Evolutionary conservation across 2,113 vertebrate genomes (phyloP).

Genomic region (Pelmatolapia mariae): DNA sequence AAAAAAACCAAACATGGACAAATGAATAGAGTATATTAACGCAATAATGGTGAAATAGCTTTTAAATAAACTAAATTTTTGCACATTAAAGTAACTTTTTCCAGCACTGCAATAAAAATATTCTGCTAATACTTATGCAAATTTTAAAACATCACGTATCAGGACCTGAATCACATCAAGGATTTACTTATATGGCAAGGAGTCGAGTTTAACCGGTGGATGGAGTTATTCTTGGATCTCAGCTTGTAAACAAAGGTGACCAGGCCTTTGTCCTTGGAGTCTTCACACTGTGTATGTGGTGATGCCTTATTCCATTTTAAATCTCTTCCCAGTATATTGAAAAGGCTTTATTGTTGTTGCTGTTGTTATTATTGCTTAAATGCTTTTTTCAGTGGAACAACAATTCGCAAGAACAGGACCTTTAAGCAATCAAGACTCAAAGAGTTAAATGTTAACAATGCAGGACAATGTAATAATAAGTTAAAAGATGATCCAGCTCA

Average conservation of each 20-base stretch:
- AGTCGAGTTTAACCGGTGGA: neutral
- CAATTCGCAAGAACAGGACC: neutral
- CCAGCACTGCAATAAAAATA: neutral
- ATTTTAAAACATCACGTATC: neutral
- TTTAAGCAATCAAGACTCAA: neutral
- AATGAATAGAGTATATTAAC: neutral
- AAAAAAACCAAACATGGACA: neutral
- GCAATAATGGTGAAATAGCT: neutral
- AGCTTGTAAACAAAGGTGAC: neutral
- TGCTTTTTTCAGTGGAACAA: neutral
- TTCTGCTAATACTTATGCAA: neutral
- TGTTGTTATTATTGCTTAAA: neutral
- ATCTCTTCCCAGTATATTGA: neutral
- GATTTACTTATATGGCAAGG: neutral
- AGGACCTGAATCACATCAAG: neutral
- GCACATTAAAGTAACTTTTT: neutral
- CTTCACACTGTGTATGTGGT: neutral
- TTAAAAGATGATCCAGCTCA: slow-evolving; percentile 31
- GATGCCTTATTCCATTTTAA: neutral
- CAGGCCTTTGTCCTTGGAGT: neutral
- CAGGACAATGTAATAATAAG: slow-evolving; percentile 26
- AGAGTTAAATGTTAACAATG: slow-evolving; percentile 6
- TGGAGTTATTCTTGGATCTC: neutral
- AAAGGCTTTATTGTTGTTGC: neutral
- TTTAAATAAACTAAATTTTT: neutral